Percentiles rank a stretch among this genome's conserved stretches.
Conservation (phyloP, 2,797 vertebrate genomes). For the Lithobates sylvaticus region DNA sequence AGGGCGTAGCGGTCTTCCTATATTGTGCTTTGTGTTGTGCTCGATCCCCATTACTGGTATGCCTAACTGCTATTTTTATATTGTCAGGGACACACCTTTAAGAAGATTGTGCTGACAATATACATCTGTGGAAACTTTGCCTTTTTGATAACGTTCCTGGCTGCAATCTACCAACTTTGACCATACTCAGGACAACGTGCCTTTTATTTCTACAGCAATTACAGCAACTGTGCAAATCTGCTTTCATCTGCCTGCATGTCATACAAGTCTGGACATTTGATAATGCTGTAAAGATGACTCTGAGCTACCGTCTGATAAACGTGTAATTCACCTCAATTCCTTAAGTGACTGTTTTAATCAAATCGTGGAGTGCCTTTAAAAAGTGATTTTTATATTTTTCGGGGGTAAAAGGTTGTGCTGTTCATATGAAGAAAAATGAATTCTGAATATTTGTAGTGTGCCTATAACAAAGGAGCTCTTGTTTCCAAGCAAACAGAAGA, state of each 20-base stretch:
- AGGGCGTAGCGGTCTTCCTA: neutral
- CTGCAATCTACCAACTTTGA: conserved; percentile 77
- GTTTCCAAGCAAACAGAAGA: too few species aligned
- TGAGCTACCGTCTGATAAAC: neutral
- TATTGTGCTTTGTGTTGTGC: neutral
- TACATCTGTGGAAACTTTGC: conserved; percentile 83
- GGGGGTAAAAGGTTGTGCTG: too few species aligned
- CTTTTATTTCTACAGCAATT: conserved; percentile 3
- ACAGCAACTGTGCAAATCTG: neutral
- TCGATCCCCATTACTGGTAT: neutral
- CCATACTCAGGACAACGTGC: conserved; percentile 1
- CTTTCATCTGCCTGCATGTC: neutral
- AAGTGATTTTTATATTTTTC: too few species aligned
- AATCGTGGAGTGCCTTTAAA: too few species aligned
- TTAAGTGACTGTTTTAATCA: too few species aligned
- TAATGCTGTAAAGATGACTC: too few species aligned
- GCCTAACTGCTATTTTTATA: conserved; percentile 29
- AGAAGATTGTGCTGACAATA: conserved; percentile 77
- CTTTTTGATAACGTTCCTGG: conserved; percentile 79
- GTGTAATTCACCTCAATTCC: neutral
- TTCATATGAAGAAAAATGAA: too few species aligned
- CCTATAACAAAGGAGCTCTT: too few species aligned
- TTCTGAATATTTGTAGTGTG: too few species aligned
- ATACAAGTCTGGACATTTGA: too few species aligned
- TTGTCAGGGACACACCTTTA: conserved; percentile 79